Percentiles rank a stretch among this genome's conserved stretches.
These are phyloP conservation scores for Otolemur crassicaudatus DNA, from an alignment of 2,797 vertebrate species.

Conservation along the genomic window DNA sequence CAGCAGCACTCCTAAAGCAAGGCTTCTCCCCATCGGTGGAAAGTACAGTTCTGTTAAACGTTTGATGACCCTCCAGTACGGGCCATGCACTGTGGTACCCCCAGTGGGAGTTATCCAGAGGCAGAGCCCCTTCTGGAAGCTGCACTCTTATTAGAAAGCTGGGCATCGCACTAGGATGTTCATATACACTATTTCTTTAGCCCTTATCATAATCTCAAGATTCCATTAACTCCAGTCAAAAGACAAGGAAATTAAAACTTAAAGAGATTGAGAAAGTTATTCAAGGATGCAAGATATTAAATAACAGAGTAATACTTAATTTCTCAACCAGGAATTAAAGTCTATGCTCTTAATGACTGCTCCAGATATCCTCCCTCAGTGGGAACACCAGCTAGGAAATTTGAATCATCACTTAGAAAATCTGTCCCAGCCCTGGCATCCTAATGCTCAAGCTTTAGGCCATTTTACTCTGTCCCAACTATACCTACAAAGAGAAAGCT, in stretches of 20 bases:
- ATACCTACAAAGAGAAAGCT: background rate
- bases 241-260: background rate
- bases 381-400: background rate
- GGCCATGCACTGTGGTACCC: background rate
- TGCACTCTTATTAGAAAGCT: background rate
- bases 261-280: slow-evolving; percentile 1
- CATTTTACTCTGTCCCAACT: background rate
- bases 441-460: background rate
- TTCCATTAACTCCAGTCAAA: background rate
- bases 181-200: background rate
- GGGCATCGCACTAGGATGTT: background rate
- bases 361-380: background rate
- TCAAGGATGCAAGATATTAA: background rate
- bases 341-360: background rate
- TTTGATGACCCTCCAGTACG: background rate
- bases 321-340: slow-evolving; percentile 35
- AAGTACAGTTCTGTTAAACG: background rate
- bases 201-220: background rate
- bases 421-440: background rate
- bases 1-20: background rate
- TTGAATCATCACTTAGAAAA: slow-evolving; percentile 28
- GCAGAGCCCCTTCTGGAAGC: background rate
- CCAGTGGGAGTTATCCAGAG: background rate
- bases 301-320: slow-evolving; percentile 23
- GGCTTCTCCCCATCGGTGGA: background rate